Evolutionary conservation across 2,888 invertebrate genomes (phyloP), one percentile per base, ranked within the genome.

Genomic region (Parnassius smintheus): DNA sequence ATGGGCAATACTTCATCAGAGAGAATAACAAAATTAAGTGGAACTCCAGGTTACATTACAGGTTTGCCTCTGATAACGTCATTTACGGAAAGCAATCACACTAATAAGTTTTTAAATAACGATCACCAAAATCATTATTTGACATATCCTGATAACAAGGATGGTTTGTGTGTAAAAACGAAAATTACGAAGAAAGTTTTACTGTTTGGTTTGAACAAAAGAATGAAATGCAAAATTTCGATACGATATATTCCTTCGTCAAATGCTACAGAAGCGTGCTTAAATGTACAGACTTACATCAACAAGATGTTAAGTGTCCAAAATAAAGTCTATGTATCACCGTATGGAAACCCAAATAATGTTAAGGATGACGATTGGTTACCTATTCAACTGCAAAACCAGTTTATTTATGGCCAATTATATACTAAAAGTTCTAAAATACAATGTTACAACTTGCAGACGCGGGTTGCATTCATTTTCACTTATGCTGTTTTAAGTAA

Each of bases 21-120:
- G 2, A 66, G 73, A 22, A 66, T 85, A 48, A 65, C 86, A 45
- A 71, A 75, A 67, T 72, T 92, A 13, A 96, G 96, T 84, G 97
- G 97, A 2, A 95, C 94, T 80, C 96, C 96, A 1, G 97, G 97
- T 2, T 97, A 97, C 74, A 75, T 94, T 8, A 71, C 86, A 3
- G 94, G 94, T 9, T 93, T 93, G 70, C 96, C 96, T 0, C 83
- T 97, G 45, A 81, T 93, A 62, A 77, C 80, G 44, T 93, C 91
- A 52, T 79, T 72, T 59, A 72, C 78, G 45, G 72, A 77, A 66
- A 73, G 65, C 48, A 84, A 91, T 69, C 75, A 84, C 61, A 83
- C 86, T 1, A 74, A 82, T 9, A 62, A 74, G 25, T 89, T 87
- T 71, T 87, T 76, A 59, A 84, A 87, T 59, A 72, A 58, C 46